Evolutionary conservation across 2,888 invertebrate genomes (phyloP).

Genomic region (Chydorus sphaericus): DNA sequence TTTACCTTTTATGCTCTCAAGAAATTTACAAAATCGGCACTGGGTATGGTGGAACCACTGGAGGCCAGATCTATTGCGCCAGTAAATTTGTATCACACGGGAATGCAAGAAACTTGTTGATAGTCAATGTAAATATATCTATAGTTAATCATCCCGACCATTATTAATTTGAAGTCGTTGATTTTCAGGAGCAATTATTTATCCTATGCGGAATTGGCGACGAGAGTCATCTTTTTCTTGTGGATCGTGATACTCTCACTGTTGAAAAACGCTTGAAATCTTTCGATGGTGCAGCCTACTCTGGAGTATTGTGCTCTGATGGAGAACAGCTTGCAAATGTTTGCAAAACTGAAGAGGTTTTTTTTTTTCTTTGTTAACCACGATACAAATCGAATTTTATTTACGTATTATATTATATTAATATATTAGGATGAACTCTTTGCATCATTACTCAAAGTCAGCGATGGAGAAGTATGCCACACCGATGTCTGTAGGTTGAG

Average conservation of each 20-base stretch:
- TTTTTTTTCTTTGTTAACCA: too few relatives aligned
- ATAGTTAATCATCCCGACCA: slow-evolving; percentile 10
- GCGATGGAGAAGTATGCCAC: background rate
- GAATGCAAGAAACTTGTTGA: slow-evolving; percentile 3
- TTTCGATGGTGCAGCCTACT: slow-evolving; percentile 25
- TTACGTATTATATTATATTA: background rate
- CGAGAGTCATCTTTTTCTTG: slow-evolving; percentile 37
- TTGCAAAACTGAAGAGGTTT: slow-evolving; percentile 62
- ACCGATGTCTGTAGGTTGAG: slow-evolving; percentile 54
- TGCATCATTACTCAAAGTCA: background rate
- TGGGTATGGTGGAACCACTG: slow-evolving; percentile 81
- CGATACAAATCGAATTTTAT: background rate
- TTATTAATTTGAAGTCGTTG: slow-evolving; percentile 20
- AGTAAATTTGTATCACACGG: background rate
- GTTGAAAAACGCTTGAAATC: slow-evolving; percentile 18
- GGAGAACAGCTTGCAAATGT: slow-evolving; percentile 64
- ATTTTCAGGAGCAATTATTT: slow-evolving; percentile 58
- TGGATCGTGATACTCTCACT: slow-evolving; percentile 39
- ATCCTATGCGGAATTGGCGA: slow-evolving; percentile 45
- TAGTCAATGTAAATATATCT: slow-evolving; percentile 1
- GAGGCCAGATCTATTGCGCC: slow-evolving; percentile 37
- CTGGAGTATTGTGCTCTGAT: slow-evolving; percentile 53
- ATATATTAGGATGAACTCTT: background rate
- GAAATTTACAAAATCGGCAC: slow-evolving; percentile 87
- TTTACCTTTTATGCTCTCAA: slow-evolving; percentile 71